Evolutionary conservation across 1,140 invertebrate genomes (phyloP).

Genomic region (Megalopta genalis): DNA sequence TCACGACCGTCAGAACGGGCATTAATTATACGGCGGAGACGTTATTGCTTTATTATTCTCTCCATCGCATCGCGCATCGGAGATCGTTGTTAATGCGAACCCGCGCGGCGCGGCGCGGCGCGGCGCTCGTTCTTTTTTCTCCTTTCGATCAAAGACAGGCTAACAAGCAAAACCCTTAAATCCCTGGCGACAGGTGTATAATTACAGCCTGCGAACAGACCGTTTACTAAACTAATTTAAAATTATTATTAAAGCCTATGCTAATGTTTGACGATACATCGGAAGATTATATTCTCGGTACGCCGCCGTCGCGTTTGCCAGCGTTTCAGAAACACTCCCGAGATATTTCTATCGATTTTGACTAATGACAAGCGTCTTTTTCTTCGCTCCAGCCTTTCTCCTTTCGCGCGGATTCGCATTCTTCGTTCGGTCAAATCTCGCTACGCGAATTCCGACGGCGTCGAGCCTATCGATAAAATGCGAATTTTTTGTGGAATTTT

Average conservation of each 20-base stretch:
- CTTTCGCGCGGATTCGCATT: no score
- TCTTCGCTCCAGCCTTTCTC: no score
- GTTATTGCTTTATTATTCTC: slow-evolving; percentile 9
- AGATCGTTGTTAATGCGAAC: slow-evolving; percentile 4
- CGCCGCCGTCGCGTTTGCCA: no score
- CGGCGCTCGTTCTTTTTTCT: neutral
- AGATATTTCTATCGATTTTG: no score
- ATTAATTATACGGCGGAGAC: slow-evolving; percentile 32
- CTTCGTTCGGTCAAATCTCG: no score
- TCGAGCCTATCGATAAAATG: no score
- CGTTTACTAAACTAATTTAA: neutral
- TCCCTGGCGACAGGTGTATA: neutral
- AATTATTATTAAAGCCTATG: neutral
- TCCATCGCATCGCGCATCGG: neutral
- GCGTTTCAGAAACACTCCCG: no score
- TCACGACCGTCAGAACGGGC: slow-evolving; percentile 15
- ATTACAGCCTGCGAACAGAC: slow-evolving; percentile 1
- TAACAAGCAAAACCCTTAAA: neutral
- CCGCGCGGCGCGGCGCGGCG: neutral
- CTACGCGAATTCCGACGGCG: no score
- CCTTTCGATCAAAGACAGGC: neutral
- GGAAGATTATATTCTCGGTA: neutral
- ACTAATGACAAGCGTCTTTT: no score
- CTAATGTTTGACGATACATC: neutral
- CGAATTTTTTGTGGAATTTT: no score